phyloP scores from a whole-genome alignment of 2,888 invertebrate genomes.

The Barypeithes pellucidus region DNA sequence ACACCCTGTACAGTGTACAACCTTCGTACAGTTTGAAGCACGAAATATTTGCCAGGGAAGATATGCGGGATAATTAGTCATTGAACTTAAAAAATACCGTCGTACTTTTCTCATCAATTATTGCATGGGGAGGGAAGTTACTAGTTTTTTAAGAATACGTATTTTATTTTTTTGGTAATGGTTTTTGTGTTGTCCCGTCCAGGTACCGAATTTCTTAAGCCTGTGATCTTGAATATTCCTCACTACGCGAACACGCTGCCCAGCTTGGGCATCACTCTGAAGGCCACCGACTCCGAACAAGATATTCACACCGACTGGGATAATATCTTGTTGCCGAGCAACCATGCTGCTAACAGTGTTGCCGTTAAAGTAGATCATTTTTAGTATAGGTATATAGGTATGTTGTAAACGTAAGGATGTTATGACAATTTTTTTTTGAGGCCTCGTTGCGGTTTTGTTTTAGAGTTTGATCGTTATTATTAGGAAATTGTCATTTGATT shows the following conservation, averaged over 20 bases:
- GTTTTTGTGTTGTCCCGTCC: conserved; percentile 49
- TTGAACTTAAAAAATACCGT: too few relatives aligned
- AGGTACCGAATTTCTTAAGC: conserved; percentile 88
- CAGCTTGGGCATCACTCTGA: conserved; percentile 83
- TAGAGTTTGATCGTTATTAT: too few relatives aligned
- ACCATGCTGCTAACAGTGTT: conserved; percentile 88
- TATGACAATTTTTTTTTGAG: neutral
- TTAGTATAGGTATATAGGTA: conserved; percentile 67
- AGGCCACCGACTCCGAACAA: conserved; percentile 87
- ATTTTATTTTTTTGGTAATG: too few relatives aligned
- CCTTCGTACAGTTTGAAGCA: too few relatives aligned
- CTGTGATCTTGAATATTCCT: conserved; percentile 93
- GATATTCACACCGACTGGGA: conserved; percentile 90
- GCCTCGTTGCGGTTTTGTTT: too few relatives aligned
- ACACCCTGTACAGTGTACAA: too few relatives aligned
- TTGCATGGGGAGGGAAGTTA: neutral
- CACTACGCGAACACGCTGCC: conserved; percentile 87
- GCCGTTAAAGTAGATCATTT: conserved; percentile 95
- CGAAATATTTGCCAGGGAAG: too few relatives aligned
- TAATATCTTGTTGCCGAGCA: conserved; percentile 87
- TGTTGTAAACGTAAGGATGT: neutral
- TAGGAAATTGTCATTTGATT: too few relatives aligned
- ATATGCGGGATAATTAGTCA: too few relatives aligned
- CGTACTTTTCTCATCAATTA: too few relatives aligned
- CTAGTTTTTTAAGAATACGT: too few relatives aligned